A percentile compares a stretch with the other conserved stretches of the same genome.
These are phyloP conservation scores for Agrochola lychnidis DNA, from an alignment of 2,888 invertebrate species.

Conservation along the genomic window DNA sequence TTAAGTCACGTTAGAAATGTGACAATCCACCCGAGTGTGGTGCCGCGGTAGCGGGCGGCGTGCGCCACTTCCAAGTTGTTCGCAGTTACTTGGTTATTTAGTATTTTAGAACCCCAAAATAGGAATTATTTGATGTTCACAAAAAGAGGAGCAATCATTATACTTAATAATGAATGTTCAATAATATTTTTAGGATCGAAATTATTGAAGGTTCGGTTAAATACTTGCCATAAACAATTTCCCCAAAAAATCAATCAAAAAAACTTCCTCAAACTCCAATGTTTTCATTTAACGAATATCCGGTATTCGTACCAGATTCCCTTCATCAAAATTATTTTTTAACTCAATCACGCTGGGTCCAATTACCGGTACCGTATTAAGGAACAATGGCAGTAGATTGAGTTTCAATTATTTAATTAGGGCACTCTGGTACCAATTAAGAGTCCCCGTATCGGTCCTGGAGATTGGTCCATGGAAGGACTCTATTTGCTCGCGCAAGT, in stretches of 20 bases:
- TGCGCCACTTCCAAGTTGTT: no score
- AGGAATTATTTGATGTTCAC: background rate
- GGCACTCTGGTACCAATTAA: constrained; percentile 50
- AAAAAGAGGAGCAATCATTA: background rate
- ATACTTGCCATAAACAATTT: background rate
- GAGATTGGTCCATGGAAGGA: background rate
- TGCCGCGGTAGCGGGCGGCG: no score
- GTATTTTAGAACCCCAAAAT: no score
- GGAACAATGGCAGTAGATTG: constrained; percentile 42
- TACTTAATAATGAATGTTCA: background rate
- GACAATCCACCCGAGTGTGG: no score
- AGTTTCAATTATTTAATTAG: constrained; percentile 58
- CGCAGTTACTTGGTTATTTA: no score
- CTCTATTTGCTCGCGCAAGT: no score
- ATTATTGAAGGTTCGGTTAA: background rate
- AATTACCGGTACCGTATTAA: constrained; percentile 34
- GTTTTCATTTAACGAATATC: constrained; percentile 19
- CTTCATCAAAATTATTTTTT: constrained; percentile 31
- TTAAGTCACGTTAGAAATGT: no score
- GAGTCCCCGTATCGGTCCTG: constrained; percentile 21
- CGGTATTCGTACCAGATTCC: background rate
- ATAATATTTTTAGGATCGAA: background rate
- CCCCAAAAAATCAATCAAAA: background rate
- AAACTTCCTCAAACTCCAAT: background rate
- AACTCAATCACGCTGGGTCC: constrained; percentile 42